Evolutionary conservation across 2,113 vertebrate genomes (phyloP), one percentile per base, ranked within the genome.

Genomic region (Salvelinus namaycush): DNA sequence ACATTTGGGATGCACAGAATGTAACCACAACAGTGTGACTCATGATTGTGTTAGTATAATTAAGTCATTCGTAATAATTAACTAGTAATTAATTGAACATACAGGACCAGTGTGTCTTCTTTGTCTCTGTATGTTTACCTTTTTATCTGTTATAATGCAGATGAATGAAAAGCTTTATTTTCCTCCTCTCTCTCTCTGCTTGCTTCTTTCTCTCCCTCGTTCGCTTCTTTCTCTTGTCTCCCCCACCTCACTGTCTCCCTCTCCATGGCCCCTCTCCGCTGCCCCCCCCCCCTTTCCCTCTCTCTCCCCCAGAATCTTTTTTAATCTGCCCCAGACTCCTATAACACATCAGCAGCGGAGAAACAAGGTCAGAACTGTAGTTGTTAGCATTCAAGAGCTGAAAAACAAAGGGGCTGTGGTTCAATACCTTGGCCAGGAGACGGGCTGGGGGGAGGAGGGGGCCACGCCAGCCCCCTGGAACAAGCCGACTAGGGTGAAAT

Each of bases 291-390:
- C 1, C 20, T 14, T 1, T 2, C 62, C 1, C 64, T 3, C 64
- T 29, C 64, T 26, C 64, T 26, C 9, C 60, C 1, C 26, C 62
- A 12, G 7, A 22, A 44, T 57, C 5, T 26, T 26, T 31, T 67
- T 67, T 67, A 67, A 67, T 27, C 26, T 13, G 5, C 11, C 24
- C 65, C 65, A 67, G 65, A 67, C 65, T 29, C 14, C 54, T 26
- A 66, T 44, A 44, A 66, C n/a, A 27, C 27, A 68, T 16, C 66
- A 26, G 71, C 65, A 70, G 70, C 18, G 66, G 67, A 81, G 69
- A 83, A 85, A 83, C 73, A 84, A 84, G 81, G 84, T 86, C 70
- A 74, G 49, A 49, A 54, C 51, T 5, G 16, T 16, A 18, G 39
- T 44, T 71, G 73, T 87, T 83, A 82, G 74, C 78, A 84, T 84